Conservation (phyloP, 2,888 invertebrate genomes). For the Pachydiplax longipennis region DNA sequence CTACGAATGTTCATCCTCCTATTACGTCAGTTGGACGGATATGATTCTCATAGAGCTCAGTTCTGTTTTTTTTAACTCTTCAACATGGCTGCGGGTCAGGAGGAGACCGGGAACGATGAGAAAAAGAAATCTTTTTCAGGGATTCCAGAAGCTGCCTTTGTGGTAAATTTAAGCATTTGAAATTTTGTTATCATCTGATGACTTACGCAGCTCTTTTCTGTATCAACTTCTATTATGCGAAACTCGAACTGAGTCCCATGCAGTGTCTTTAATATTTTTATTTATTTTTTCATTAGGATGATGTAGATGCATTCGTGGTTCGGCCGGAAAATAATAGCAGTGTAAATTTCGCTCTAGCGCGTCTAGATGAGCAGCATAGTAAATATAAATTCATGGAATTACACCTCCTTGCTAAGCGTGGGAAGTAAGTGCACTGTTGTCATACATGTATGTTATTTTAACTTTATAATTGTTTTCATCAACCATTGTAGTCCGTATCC, state of each 20-base stretch:
- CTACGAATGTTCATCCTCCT: too few species aligned
- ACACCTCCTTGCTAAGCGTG: constrained; percentile 85
- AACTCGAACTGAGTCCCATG: background rate
- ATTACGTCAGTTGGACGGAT: too few species aligned
- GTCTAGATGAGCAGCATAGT: constrained; percentile 90
- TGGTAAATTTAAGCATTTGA: constrained; percentile 68
- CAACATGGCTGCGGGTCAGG: constrained; percentile 10
- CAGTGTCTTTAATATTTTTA: background rate
- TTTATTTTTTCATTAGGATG: constrained; percentile 70
- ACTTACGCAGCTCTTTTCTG: background rate
- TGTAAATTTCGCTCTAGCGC: constrained; percentile 84
- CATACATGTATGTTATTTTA: background rate
- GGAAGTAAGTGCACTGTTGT: constrained; percentile 62
- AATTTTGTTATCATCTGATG: constrained; percentile 15
- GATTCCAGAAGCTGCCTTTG: constrained; percentile 87
- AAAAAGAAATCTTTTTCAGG: constrained; percentile 76
- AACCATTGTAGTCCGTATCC: background rate
- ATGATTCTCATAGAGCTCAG: background rate
- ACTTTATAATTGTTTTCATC: background rate
- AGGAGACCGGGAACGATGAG: constrained; percentile 23
- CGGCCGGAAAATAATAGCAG: constrained; percentile 80
- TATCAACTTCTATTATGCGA: background rate
- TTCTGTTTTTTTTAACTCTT: background rate
- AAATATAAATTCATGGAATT: constrained; percentile 98
- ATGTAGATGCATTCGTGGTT: constrained; percentile 93